Evolutionary conservation across 2,797 vertebrate species (phyloP).

Genomic region (Gastrophryne carolinensis): DNA sequence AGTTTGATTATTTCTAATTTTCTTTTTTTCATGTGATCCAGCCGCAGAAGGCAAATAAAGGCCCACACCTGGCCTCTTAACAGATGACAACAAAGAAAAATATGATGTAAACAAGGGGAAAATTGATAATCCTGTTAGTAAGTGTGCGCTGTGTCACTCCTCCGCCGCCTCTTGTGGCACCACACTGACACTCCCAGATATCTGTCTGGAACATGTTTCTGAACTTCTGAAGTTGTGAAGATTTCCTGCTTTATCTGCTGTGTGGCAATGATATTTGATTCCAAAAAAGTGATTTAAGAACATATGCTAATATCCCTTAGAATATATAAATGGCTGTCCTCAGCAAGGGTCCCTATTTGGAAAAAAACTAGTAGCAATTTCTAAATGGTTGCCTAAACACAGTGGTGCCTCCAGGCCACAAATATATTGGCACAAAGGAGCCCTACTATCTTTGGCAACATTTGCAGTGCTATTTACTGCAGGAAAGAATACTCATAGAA

Average conservation of each 20-base stretch:
- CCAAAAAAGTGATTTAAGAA: not conserved
- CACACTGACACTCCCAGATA: constrained; percentile 40
- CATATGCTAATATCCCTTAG: too few relatives aligned
- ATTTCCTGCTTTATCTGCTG: not conserved
- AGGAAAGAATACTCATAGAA: too few relatives aligned
- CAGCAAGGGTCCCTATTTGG: too few relatives aligned
- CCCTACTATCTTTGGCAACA: too few relatives aligned
- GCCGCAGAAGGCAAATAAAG: not conserved
- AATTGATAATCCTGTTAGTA: constrained; percentile 48
- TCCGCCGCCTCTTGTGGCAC: constrained; percentile 31
- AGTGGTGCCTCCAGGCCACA: too few relatives aligned
- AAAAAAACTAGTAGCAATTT: too few relatives aligned
- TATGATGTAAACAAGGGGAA: constrained; percentile 46
- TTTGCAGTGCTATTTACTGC: too few relatives aligned
- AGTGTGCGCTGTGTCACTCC: constrained; percentile 18
- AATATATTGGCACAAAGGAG: too few relatives aligned
- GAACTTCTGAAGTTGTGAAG: not conserved
- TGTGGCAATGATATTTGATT: not conserved
- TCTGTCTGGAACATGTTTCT: constrained; percentile 42
- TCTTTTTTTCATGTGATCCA: not conserved
- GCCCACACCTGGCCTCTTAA: constrained; percentile 37
- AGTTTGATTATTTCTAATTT: not conserved
- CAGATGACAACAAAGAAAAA: constrained; percentile 39
- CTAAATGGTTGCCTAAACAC: too few relatives aligned
- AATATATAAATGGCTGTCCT: too few relatives aligned